These are phyloP conservation scores for Drosophila gaucha DNA, from an alignment of 2,888 invertebrate species.

Conservation along the genomic window DNA sequence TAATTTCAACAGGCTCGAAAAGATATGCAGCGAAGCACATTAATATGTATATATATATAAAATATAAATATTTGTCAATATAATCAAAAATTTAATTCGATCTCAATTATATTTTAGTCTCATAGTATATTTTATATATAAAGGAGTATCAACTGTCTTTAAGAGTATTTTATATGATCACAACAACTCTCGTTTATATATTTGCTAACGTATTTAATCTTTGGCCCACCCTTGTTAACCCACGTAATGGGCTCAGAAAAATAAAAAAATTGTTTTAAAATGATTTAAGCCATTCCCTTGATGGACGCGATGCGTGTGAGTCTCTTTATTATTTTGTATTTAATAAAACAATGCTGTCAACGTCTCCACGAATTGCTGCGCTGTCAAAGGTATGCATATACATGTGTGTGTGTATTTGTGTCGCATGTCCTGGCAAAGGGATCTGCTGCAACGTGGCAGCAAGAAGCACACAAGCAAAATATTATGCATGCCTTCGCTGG, in stretches of 20 bases:
- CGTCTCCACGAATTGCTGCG: constrained; percentile 8
- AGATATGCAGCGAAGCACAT: not conserved
- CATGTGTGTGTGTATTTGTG: not conserved
- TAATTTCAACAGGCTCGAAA: not conserved
- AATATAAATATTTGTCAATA: too few species aligned
- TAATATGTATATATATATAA: too few species aligned
- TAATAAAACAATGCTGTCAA: constrained; percentile 68
- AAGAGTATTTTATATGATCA: not conserved
- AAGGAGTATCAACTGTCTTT: too few species aligned
- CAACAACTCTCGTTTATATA: too few species aligned
- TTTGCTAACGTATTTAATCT: not conserved
- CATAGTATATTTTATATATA: too few species aligned
- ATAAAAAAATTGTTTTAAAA: constrained; percentile 17
- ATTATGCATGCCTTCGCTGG: constrained; percentile 31
- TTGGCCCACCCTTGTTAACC: not conserved
- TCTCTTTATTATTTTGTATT: constrained; percentile 54
- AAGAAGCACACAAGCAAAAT: constrained; percentile 22
- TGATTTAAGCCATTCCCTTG: constrained; percentile 43
- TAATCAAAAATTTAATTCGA: too few species aligned
- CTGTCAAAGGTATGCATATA: constrained; percentile 44
- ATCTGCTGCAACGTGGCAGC: constrained; percentile 15
- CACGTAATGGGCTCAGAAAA: not conserved
- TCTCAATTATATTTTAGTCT: too few species aligned
- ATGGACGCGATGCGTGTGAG: not conserved
- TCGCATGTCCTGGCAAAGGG: constrained; percentile 22